Conservation (phyloP, 2,113 vertebrate genomes). For the Cyphomyrus discorhynchus region DNA sequence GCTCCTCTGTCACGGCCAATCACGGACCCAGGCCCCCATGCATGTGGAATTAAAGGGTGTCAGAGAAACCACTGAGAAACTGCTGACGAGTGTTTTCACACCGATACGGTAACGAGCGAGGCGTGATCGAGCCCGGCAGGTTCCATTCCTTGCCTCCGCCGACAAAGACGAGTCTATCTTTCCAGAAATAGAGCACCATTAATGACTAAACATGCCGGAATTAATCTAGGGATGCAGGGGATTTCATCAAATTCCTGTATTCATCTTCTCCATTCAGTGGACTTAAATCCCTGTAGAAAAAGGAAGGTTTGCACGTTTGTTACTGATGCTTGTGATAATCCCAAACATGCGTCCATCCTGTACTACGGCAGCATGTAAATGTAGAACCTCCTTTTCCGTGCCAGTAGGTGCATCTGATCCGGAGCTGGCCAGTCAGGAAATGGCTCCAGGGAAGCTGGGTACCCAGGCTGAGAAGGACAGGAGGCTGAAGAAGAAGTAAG, state of each 20-base stretch:
- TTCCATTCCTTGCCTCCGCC: neutral
- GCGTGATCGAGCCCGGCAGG: neutral
- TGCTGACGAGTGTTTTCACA: neutral
- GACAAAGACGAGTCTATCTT: neutral
- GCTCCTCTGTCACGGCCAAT: neutral
- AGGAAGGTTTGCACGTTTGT: neutral
- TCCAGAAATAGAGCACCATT: neutral
- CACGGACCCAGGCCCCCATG: neutral
- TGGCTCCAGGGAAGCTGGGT: constrained; percentile 85
- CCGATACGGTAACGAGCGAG: neutral
- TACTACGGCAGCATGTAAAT: neutral
- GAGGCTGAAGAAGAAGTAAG: constrained; percentile 97
- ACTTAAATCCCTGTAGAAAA: neutral
- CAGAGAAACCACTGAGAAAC: neutral
- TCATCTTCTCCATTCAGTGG: neutral
- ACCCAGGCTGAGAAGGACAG: constrained; percentile 97
- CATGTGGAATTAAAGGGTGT: neutral
- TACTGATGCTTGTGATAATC: neutral
- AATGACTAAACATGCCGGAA: neutral
- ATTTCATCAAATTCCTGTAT: neutral
- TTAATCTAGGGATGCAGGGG: neutral
- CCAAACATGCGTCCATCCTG: neutral
- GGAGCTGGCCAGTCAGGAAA: constrained; percentile 82
- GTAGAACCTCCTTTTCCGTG: neutral
- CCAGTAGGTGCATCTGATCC: constrained; percentile 81